Evolutionary conservation across 2,888 invertebrate genomes (phyloP), one percentile per base, ranked within the genome.

Genomic region (Piscicola geometra): DNA sequence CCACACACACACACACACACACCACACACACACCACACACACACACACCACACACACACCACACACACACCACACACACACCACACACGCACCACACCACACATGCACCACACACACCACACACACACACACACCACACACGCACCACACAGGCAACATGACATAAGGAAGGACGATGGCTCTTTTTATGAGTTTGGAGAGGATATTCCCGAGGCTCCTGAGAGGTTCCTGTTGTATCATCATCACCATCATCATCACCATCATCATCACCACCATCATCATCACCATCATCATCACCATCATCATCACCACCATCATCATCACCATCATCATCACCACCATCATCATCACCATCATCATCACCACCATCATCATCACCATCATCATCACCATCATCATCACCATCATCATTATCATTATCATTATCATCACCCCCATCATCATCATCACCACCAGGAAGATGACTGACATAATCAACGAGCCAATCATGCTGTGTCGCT

Each of bases 201-300:
- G 92, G 98, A 98, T 83, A 98, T 98, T 83, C 98, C 98, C 0
- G 99, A 99, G 87, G 94, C 93, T 88, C 98, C 99, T 0, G 99
- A 99, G 85, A 89, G 60, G 60, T 56, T 21, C 25, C 15, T 25
- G 41, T n/a, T n/a, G n/a, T 41, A 41, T 41, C 41, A 41, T 15
- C 41, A 41, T 41, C 41, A 41, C 41, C 60, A 56, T 56, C 69
- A 28, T 28, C n/a, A n/a, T n/a, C n/a, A 74, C 30, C 69, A 32
- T 69, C 33, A 69, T 69, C 69, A 32, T n/a, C 69, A 28, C 30
- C 69, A 28, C 30, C 69, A 69, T 69, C 69, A 69, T 69, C 69
- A 32, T 69, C 33, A 69, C 30, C 69, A 69, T 69, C 69, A 69
- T 33, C 69, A 69, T 69, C 69, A 69, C 30, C 69, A 32, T 69